phyloP scores from a whole-genome alignment of 2,797 vertebrate species.

The Gallinago solitaria region DNA sequence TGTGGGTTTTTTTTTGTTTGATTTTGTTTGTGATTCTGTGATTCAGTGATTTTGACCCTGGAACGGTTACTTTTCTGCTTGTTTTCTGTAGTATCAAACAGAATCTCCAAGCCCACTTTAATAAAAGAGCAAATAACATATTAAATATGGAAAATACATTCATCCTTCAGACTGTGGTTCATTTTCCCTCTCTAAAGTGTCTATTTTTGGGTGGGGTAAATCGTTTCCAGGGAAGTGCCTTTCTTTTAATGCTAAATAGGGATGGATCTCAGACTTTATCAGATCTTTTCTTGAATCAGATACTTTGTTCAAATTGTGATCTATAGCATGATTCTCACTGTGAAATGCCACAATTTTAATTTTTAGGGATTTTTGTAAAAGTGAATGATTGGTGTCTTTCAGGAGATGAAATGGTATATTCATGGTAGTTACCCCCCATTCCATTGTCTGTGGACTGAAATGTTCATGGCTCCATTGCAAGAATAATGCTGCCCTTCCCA shows the following conservation, averaged over 20 bases:
- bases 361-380: accelerated
- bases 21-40: too few relatives aligned
- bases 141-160: not conserved
- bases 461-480: not conserved
- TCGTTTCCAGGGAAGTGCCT: not conserved
- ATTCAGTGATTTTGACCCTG: not conserved
- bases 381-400: not conserved
- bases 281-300: not conserved
- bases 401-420: not conserved
- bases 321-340: not conserved
- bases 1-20: accelerated
- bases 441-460: not conserved
- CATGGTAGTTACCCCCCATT: not conserved
- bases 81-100: not conserved
- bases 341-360: not conserved
- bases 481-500: not conserved
- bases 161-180: not conserved
- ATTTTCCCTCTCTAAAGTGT: not conserved
- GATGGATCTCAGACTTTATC: not conserved
- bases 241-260: not conserved
- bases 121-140: not conserved
- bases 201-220: not conserved
- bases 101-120: not conserved
- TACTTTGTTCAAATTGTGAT: not conserved
- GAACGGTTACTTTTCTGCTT: not conserved